phyloP scores from a whole-genome alignment of 2,888 invertebrate genomes.

The Ormyrus thymus region DNA sequence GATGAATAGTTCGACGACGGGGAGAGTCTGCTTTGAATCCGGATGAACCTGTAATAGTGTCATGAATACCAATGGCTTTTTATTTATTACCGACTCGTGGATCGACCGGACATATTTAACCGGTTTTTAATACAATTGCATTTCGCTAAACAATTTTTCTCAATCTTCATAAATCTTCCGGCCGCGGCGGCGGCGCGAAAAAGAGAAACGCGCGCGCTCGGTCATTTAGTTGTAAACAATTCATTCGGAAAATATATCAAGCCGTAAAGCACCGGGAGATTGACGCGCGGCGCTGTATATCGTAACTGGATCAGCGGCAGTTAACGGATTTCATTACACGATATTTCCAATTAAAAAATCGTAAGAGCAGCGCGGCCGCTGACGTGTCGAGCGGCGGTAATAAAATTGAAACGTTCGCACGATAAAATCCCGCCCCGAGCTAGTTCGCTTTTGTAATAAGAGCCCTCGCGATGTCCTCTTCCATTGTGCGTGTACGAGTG shows the following conservation, averaged over 20 bases:
- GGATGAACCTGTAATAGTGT: too few relatives aligned
- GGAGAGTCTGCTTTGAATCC: too few relatives aligned
- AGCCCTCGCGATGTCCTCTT: background rate
- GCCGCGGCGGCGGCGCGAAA: too few relatives aligned
- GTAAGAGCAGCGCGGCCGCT: background rate
- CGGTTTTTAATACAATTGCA: too few relatives aligned
- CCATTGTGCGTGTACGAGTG: background rate
- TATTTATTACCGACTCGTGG: too few relatives aligned
- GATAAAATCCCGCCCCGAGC: constrained; percentile 34
- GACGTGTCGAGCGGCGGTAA: constrained; percentile 11
- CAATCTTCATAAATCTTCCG: too few relatives aligned
- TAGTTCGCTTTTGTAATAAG: constrained; percentile 46
- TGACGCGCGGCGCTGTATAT: background rate
- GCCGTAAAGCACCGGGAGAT: constrained; percentile 1
- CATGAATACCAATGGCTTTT: too few relatives aligned
- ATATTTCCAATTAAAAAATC: constrained; percentile 36
- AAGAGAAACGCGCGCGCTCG: too few relatives aligned
- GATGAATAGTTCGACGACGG: background rate
- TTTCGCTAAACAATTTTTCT: too few relatives aligned
- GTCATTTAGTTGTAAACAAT: constrained; percentile 17
- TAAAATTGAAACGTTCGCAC: constrained; percentile 42
- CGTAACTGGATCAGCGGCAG: background rate
- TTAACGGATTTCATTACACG: constrained; percentile 28
- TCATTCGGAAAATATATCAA: background rate
- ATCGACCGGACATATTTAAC: too few relatives aligned